Evolutionary conservation across 1,140 invertebrate genomes (phyloP).

Genomic region (Brachystomella parvula): DNA sequence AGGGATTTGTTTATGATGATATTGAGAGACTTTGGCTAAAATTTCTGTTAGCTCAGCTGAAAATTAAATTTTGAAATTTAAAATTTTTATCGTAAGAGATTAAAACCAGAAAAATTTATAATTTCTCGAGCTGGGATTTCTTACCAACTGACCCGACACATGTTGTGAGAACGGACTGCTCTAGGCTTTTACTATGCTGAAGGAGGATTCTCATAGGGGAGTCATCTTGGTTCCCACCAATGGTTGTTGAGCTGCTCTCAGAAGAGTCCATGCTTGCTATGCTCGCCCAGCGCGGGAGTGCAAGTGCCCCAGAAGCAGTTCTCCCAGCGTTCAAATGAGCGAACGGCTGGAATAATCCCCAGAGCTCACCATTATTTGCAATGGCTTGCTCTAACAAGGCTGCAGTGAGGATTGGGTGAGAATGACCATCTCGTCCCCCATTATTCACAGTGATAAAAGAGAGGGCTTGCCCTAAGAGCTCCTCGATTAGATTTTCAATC

Average conservation of each 20-base stretch:
- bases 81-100: background rate
- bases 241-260: constrained; percentile 45
- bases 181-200: constrained; percentile 46
- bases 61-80: background rate
- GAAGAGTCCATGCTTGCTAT: constrained; percentile 55
- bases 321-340: constrained; percentile 79
- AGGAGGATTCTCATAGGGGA: constrained; percentile 25
- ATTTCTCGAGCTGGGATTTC: no score
- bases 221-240: constrained; percentile 27
- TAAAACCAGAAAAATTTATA: constrained; percentile 11
- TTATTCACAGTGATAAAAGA: constrained; percentile 27
- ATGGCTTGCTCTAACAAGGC: constrained; percentile 61
- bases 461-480: constrained; percentile 49
- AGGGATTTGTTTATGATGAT: constrained; percentile 40
- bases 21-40: constrained; percentile 51
- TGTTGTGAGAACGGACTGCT: constrained; percentile 71
- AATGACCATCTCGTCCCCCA: constrained; percentile 5
- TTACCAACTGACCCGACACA: constrained; percentile 68
- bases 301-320: constrained; percentile 71
- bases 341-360: constrained; percentile 80
- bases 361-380: constrained; percentile 74
- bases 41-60: constrained; percentile 61
- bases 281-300: constrained; percentile 76
- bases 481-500: constrained; percentile 79
- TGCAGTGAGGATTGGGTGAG: constrained; percentile 56